Base-by-base conservation (phyloP, 2,888 invertebrate species). In the Scrobipalpa costella region DNA sequence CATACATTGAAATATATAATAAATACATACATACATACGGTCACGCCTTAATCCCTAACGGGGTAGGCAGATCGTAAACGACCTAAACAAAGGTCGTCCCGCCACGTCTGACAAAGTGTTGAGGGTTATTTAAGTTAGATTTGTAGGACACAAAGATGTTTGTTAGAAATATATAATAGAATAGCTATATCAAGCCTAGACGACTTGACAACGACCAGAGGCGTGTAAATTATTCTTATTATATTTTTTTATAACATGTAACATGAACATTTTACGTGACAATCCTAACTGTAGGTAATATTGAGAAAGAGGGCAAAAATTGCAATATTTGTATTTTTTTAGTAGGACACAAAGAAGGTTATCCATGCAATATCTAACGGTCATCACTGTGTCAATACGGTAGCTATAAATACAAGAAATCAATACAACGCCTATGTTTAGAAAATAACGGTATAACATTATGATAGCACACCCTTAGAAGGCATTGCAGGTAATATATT, bases 381-480 rank as follows among this genome's bases (percentile, higher is more conserved):
- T 63, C 36, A 15, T 21, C 21, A 38, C 27, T 34, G 50, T 27
- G 63, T 59, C 49, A 57, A 59, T 61, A 52, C 17, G 27, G 55
- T 36, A 44, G 33, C 60, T 59, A 62, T 64, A 64, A 62, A 64
- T 65, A 40, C 40, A 60, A 55, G 19, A 57, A 63, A 63, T 63
- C 63, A 63, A 65, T 65, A 63, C 61, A 49, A 7, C 33, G 36
- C 55, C 65, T 66, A 66, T 64, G 63, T 67, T 69, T 58, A 61
- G 61, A 70, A 71, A 75, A 67, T 78, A 86, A 85, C 85, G 85
- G 87, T 83, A 69, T 67, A 68, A 33, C 57, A 57, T 15, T 49
- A 59, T 44, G 52, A 40, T 40, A 17, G 34, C 52, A 59, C 70
- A 27, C 71, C 62, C 71, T 63, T 64, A 79, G 74, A 81, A 75